Evolutionary conservation across 2,888 invertebrate genomes (phyloP).

Genomic region (Apamea sordens): DNA sequence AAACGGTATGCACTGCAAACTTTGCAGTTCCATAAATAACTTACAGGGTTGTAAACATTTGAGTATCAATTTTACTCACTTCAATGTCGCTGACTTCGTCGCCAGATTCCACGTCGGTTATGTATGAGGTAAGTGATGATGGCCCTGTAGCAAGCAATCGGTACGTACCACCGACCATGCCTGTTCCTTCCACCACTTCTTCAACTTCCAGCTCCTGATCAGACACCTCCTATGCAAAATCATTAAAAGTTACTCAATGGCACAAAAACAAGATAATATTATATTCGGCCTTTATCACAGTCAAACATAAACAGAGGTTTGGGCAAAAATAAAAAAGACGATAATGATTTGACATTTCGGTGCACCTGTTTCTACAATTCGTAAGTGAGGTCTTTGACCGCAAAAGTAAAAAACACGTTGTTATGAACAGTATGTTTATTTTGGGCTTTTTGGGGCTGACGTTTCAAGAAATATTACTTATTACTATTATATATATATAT

Average conservation of each 20-base stretch:
- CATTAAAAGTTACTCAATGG: constrained; percentile 18
- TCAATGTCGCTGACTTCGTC: constrained; percentile 87
- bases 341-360: constrained; percentile 41
- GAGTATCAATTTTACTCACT: constrained; percentile 72
- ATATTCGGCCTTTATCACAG: not conserved
- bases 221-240: constrained; percentile 78
- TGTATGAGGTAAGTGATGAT: constrained; percentile 78
- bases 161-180: constrained; percentile 86
- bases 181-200: constrained; percentile 85
- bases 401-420: constrained; percentile 41
- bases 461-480: constrained; percentile 13
- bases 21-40: not conserved
- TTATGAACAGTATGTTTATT: constrained; percentile 34
- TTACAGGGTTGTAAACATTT: not conserved
- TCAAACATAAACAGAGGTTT: constrained; percentile 20
- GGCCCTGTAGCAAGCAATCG: constrained; percentile 84
- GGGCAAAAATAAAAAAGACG: constrained; percentile 31
- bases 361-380: constrained; percentile 55
- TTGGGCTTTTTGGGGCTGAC: constrained; percentile 10
- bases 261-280: constrained; percentile 29
- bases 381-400: constrained; percentile 47
- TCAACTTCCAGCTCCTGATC: constrained; percentile 87
- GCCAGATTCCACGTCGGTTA: constrained; percentile 78
- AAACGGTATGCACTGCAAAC: not conserved
- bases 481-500: too few relatives aligned